Base-by-base conservation (phyloP, 1,140 invertebrate species). In the Bicyclus anynana region DNA sequence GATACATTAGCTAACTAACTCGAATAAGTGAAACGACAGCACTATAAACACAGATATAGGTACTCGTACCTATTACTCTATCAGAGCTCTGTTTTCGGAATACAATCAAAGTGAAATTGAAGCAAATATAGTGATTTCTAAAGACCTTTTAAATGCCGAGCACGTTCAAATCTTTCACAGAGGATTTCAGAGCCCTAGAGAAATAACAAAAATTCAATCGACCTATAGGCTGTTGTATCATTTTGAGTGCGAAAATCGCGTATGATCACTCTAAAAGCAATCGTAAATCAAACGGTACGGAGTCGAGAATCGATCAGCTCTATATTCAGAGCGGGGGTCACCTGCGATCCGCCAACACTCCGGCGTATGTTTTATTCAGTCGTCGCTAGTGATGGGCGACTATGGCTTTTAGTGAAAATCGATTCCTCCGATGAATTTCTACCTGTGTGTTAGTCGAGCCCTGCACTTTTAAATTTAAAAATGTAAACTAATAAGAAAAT, bases 291-390 rank as follows among this genome's bases (percentile, higher is more conserved):
- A 26, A n/a, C 16, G 33, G 42, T 37, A 57, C 16, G 54, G 37
- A 18, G 54, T 57, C 37, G 20, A 57, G 14, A 42, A 42, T 57
- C 18, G 48, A 51, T 44, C 55, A 33, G 55, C 27, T 40, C 27
- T 40, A 27, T 35, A 58, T 58, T 44, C 40, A 42, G 23, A 47
- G 40, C 33, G 42, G 52, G 51, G 59, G 61, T 70, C 59, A 70
- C 62, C 61, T 64, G 54, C 56, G 53, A 54, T 56, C 29, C 23
- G 50, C 37, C 46, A 59, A 46, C 55, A 49, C 46, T 62, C 47
- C 61, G 54, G 26, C 57, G 38, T 53, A 81, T 77, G 68, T 76
- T 68, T 79, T 77, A 81, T 80, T 80, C 75, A 80, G 54, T 40
- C 52, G 53, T 23, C 14, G 26, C 38, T 27, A 47, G 44, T 47